These are phyloP conservation scores for Serrognathus titanus DNA, from an alignment of 2,888 invertebrate genomes.

Conservation along the genomic window DNA sequence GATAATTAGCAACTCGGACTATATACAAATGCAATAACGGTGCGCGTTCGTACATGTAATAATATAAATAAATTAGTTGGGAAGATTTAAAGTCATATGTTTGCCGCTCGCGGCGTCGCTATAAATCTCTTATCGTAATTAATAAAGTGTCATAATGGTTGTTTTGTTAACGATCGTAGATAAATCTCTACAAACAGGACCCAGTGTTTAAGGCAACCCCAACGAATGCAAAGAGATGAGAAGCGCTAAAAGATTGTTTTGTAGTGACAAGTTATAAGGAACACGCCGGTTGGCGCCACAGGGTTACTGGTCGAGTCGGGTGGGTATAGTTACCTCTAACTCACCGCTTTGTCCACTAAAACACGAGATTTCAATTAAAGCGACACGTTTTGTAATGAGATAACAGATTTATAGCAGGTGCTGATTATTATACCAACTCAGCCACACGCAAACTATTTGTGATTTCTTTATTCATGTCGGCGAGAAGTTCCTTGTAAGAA, in stretches of 20 bases:
- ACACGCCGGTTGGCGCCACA: conserved; percentile 34
- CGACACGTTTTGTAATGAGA: conserved; percentile 59
- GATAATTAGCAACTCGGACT: background rate
- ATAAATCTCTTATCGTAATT: background rate
- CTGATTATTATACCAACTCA: conserved; percentile 36
- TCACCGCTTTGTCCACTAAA: conserved; percentile 45
- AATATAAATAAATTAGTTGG: too few species aligned
- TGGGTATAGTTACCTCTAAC: conserved; percentile 24
- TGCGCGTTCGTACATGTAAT: too few species aligned
- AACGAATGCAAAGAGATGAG: conserved; percentile 7
- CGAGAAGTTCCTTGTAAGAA: background rate
- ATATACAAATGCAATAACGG: too few species aligned
- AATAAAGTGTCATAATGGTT: conserved; percentile 1
- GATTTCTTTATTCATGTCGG: conserved; percentile 9
- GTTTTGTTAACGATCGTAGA: background rate
- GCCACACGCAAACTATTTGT: conserved; percentile 14
- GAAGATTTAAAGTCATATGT: too few species aligned
- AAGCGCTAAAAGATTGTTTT: conserved; percentile 31
- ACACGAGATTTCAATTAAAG: conserved; percentile 63
- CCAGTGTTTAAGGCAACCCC: conserved; percentile 4
- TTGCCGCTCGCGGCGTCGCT: background rate
- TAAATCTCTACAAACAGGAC: background rate
- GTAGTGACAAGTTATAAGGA: conserved; percentile 31
- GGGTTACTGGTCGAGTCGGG: conserved; percentile 25
- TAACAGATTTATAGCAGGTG: conserved; percentile 44